These are phyloP conservation scores for Nibea coibor DNA, from an alignment of 2,113 vertebrate species.

Conservation along the genomic window DNA sequence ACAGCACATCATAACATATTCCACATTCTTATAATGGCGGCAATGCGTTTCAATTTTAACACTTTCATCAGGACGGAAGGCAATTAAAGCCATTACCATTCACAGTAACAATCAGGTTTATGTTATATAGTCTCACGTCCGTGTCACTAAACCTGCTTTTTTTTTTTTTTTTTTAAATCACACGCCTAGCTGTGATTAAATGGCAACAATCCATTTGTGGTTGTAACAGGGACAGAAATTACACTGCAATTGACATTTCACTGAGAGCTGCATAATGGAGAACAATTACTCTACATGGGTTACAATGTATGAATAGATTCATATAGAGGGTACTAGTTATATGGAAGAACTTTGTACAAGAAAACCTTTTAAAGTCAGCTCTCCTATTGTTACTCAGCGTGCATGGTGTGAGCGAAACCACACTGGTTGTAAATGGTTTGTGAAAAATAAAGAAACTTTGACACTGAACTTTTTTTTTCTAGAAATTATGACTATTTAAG, in stretches of 20 bases:
- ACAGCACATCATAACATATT: neutral
- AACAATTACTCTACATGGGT: neutral
- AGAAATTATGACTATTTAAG: too few relatives aligned
- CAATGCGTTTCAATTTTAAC: slow-evolving; percentile 11
- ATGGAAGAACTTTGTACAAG: neutral
- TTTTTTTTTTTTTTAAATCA: slow-evolving; percentile 12
- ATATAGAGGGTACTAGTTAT: neutral
- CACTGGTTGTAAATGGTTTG: neutral
- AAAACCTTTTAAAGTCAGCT: neutral
- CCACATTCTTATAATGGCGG: neutral
- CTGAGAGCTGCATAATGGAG: neutral
- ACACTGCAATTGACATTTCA: slow-evolving; percentile 22
- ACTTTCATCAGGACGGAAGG: slow-evolving; percentile 10
- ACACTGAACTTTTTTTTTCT: neutral
- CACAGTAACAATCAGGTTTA: slow-evolving; percentile 37
- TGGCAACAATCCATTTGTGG: slow-evolving; percentile 5
- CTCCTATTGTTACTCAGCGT: too few relatives aligned
- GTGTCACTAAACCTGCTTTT: slow-evolving; percentile 4
- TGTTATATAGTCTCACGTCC: slow-evolving; percentile 14
- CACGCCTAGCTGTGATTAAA: slow-evolving; percentile 5
- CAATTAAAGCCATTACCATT: slow-evolving; percentile 40
- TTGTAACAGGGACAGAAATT: slow-evolving; percentile 2
- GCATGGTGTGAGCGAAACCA: neutral
- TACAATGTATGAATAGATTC: neutral
- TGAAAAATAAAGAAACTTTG: neutral